phyloP scores from a whole-genome alignment of 2,113 vertebrate genomes.

The Xiphorhynchus elegans region DNA sequence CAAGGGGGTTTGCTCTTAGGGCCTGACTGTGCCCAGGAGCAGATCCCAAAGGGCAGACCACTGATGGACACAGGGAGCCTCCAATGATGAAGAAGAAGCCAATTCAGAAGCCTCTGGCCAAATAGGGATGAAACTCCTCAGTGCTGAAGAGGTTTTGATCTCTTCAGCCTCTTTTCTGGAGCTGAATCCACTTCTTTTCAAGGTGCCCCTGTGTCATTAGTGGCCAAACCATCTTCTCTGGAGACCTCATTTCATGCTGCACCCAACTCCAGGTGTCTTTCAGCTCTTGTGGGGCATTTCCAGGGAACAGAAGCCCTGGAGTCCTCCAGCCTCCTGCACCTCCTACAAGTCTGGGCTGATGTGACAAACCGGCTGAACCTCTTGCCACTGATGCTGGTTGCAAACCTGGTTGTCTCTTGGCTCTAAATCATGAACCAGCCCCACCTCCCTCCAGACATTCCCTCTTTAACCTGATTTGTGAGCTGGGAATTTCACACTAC shows the following conservation, averaged over 20 bases:
- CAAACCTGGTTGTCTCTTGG: neutral
- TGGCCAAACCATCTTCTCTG: neutral
- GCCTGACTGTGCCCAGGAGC: neutral
- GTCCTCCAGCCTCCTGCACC: neutral
- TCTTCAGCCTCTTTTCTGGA: neutral
- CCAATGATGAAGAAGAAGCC: neutral
- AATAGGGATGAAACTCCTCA: neutral
- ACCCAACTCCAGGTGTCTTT: neutral
- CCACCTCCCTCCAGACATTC: neutral
- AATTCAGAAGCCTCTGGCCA: rapidly evolving
- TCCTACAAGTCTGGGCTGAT: neutral
- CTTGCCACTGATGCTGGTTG: neutral
- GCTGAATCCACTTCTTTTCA: neutral
- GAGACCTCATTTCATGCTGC: neutral
- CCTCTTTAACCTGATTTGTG: rapidly evolving
- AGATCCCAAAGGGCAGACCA: neutral
- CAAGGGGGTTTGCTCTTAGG: neutral
- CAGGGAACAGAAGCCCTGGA: neutral
- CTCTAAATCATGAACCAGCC: neutral
- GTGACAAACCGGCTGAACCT: neutral
- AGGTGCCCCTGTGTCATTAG: neutral
- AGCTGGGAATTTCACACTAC: neutral
- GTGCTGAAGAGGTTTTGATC: neutral
- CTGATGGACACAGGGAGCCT: neutral
- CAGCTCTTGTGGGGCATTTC: neutral